Conservation (phyloP, 2,797 vertebrate species). For the Masticophis lateralis region DNA sequence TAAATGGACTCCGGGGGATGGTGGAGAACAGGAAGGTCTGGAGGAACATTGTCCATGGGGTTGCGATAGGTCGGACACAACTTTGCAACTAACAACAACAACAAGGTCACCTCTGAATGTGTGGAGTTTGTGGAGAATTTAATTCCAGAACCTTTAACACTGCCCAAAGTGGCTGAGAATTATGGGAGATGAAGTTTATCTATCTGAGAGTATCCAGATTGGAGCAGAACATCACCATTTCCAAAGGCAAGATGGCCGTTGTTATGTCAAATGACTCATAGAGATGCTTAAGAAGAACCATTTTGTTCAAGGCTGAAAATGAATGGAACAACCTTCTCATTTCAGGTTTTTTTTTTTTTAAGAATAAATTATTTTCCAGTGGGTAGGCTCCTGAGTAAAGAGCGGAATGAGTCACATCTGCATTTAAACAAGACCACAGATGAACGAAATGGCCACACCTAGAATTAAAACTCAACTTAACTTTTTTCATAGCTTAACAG, state of each 20-base stretch:
- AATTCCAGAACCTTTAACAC: background rate
- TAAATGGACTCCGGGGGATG: too few relatives aligned
- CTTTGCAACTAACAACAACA: background rate
- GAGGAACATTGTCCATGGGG: too few relatives aligned
- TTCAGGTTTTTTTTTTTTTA: background rate
- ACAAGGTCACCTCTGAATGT: background rate
- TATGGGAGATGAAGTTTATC: background rate
- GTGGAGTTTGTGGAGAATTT: background rate
- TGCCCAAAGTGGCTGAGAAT: background rate
- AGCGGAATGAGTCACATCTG: conserved; percentile 23
- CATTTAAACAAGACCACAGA: conserved; percentile 21
- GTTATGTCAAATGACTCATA: background rate
- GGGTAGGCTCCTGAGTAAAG: background rate
- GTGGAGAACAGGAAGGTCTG: too few relatives aligned
- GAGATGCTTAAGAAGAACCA: background rate
- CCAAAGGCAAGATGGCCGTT: background rate
- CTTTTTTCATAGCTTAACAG: conserved; percentile 15
- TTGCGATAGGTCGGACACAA: too few relatives aligned
- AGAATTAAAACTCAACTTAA: background rate
- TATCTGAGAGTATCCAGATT: background rate
- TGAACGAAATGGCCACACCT: background rate
- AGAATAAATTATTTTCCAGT: conserved; percentile 19
- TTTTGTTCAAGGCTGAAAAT: background rate
- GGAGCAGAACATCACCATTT: background rate
- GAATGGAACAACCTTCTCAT: background rate